phyloP scores from a whole-genome alignment of 2,888 invertebrate species.

The Perdita meconis region DNA sequence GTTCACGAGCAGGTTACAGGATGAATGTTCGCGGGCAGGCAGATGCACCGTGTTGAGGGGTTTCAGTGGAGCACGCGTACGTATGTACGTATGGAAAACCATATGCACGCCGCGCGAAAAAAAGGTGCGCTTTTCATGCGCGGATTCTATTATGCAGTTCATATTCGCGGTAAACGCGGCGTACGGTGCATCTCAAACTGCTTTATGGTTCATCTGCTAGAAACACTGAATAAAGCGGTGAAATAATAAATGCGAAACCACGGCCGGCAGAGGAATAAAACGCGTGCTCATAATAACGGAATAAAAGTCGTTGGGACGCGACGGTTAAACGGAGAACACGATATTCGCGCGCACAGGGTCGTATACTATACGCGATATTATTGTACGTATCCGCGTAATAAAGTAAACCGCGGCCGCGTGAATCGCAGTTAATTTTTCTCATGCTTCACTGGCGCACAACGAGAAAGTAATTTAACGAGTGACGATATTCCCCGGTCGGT shows the following conservation, averaged over 20 bases:
- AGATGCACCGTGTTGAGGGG: background rate
- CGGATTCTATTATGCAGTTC: slow-evolving; percentile 45
- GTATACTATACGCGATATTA: slow-evolving; percentile 41
- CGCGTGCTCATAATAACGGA: slow-evolving; percentile 40
- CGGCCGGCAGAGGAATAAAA: slow-evolving; percentile 29
- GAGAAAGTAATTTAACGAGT: slow-evolving; percentile 71
- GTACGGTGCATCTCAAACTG: slow-evolving; percentile 41
- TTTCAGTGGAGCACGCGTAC: slow-evolving; percentile 11
- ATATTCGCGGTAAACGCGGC: slow-evolving; percentile 31
- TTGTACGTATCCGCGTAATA: slow-evolving; percentile 39
- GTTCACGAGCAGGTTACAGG: background rate
- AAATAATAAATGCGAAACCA: slow-evolving; percentile 48
- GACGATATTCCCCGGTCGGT: slow-evolving; percentile 62
- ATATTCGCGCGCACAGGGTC: slow-evolving; percentile 7
- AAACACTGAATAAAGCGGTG: slow-evolving; percentile 43
- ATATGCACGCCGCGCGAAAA: background rate
- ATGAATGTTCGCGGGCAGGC: background rate
- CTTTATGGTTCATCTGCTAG: slow-evolving; percentile 53
- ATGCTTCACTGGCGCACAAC: slow-evolving; percentile 18
- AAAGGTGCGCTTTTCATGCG: slow-evolving; percentile 12
- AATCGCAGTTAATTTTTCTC: slow-evolving; percentile 63
- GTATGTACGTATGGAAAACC: background rate
- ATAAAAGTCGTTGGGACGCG: slow-evolving; percentile 28
- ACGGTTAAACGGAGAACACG: slow-evolving; percentile 12
- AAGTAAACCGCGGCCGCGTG: slow-evolving; percentile 28